These are phyloP conservation scores for Gymnogyps californianus DNA, from an alignment of 2,113 vertebrate species.

Conservation along the genomic window DNA sequence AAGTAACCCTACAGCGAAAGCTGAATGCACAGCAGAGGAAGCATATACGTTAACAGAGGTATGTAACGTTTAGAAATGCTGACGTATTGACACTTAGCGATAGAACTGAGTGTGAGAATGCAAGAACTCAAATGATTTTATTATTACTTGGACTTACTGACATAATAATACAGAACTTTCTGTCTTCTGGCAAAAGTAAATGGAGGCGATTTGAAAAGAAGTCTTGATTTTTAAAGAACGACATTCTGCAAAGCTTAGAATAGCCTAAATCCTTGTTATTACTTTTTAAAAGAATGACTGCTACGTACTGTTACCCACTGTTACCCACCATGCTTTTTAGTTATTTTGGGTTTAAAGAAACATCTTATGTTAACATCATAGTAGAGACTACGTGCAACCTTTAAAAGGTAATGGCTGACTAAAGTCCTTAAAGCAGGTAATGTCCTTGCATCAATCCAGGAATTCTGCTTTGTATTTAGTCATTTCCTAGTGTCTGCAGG, in stretches of 20 bases:
- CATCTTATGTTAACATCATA: neutral
- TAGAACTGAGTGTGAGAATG: rapidly evolving
- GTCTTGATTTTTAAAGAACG: neutral
- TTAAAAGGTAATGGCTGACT: rapidly evolving
- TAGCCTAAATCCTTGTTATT: neutral
- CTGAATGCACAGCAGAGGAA: slow-evolving; percentile 94
- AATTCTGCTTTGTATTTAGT: rapidly evolving
- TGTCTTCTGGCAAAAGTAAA: no score
- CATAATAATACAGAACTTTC: rapidly evolving
- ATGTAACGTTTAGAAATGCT: neutral
- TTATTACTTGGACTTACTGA: rapidly evolving
- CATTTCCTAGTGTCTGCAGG: neutral
- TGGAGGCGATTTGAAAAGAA: neutral
- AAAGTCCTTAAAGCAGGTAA: neutral
- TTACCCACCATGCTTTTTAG: rapidly evolving
- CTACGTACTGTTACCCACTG: no score
- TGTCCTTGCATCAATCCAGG: no score
- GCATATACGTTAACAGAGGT: slow-evolving; percentile 90
- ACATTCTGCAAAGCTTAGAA: neutral
- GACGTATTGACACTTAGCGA: rapidly evolving
- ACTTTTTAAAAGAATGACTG: neutral
- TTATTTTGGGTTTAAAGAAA: neutral
- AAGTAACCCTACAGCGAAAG: slow-evolving; percentile 91
- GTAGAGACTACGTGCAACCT: neutral
- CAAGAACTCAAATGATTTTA: rapidly evolving